Conservation (phyloP, 2,113 vertebrate genomes). For the Aldabrachelys gigantea region DNA sequence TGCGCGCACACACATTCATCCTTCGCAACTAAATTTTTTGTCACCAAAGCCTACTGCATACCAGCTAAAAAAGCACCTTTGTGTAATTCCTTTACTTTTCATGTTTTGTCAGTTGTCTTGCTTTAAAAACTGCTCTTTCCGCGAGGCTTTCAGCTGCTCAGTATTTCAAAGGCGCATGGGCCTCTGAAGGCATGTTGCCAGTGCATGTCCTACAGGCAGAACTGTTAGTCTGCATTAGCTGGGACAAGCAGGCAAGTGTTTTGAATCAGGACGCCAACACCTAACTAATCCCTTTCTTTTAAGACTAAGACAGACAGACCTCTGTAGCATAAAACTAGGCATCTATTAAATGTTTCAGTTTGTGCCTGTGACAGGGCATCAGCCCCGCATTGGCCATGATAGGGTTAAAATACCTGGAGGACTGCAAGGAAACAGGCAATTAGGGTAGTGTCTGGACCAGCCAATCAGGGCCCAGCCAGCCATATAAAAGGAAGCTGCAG, state of each 20-base stretch:
- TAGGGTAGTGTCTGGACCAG: too few relatives aligned
- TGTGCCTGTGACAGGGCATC: background rate
- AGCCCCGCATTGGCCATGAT: too few relatives aligned
- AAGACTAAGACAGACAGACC: background rate
- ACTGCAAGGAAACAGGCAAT: too few relatives aligned
- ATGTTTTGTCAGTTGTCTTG: rapidly evolving
- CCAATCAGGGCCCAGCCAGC: too few relatives aligned
- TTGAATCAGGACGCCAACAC: background rate
- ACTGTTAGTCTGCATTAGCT: background rate
- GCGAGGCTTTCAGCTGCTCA: background rate
- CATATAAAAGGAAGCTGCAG: too few relatives aligned
- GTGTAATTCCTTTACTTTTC: background rate
- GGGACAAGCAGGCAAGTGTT: background rate
- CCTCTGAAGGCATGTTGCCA: background rate
- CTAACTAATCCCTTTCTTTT: background rate
- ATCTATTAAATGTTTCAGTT: background rate
- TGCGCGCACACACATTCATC: background rate
- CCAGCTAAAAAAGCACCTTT: background rate
- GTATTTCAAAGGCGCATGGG: background rate
- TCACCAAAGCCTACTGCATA: background rate
- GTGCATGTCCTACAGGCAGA: background rate
- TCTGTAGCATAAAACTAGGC: background rate
- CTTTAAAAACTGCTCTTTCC: background rate
- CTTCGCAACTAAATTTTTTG: background rate
- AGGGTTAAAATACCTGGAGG: too few relatives aligned